Conservation (phyloP, 2,113 vertebrate species). For the Vulpes lagopus region DNA sequence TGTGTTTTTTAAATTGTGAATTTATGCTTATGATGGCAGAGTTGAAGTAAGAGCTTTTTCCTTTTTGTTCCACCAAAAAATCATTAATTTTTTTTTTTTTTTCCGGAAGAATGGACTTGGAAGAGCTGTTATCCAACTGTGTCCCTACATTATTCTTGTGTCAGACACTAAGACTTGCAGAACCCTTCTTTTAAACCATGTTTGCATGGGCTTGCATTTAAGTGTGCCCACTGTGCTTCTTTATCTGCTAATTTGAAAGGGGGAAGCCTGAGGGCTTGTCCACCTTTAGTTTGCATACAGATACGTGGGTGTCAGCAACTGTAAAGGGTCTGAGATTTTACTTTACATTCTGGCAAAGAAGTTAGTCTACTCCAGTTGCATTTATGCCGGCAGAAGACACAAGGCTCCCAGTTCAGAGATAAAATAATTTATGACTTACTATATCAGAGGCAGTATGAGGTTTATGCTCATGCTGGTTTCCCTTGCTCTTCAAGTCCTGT, state of each 20-base stretch:
- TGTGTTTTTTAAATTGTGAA: background rate
- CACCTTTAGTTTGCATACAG: background rate
- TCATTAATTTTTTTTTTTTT: rapidly evolving
- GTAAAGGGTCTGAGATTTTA: background rate
- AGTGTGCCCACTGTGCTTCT: background rate
- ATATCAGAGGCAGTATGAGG: background rate
- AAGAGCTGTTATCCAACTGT: background rate
- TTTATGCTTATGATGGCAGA: background rate
- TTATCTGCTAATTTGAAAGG: conserved; percentile 5
- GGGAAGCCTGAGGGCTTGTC: background rate
- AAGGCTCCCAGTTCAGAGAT: background rate
- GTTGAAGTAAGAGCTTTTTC: background rate
- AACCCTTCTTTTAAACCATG: background rate
- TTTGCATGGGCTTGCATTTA: background rate
- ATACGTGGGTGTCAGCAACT: background rate
- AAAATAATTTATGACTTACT: background rate
- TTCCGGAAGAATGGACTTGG: background rate
- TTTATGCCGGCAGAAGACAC: background rate
- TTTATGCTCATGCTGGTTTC: background rate
- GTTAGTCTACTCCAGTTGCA: background rate
- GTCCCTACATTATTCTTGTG: background rate
- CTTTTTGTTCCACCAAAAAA: rapidly evolving
- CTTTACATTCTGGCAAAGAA: background rate
- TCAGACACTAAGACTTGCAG: background rate
- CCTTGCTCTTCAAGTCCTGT: background rate